These are phyloP conservation scores for Rhagoletis pomonella DNA, from an alignment of 1,140 invertebrate species.

Conservation along the genomic window DNA sequence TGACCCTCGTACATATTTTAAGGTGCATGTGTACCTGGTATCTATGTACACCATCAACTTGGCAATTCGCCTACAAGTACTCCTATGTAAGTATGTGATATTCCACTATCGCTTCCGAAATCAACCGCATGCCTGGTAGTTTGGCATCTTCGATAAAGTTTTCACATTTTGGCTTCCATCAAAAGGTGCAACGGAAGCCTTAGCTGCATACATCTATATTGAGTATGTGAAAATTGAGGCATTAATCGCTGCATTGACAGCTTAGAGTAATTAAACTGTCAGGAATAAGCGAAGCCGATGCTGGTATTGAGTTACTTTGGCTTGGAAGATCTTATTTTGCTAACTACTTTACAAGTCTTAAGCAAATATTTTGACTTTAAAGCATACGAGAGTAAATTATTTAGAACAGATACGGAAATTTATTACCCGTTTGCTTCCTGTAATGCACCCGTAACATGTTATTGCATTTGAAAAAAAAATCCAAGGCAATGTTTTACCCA, in stretches of 20 bases:
- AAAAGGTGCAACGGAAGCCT: not conserved
- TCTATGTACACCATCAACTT: too few species aligned
- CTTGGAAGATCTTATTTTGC: not conserved
- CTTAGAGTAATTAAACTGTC: slow-evolving; percentile 34
- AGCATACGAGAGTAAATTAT: not conserved
- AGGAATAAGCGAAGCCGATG: not conserved
- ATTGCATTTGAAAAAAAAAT: too few species aligned
- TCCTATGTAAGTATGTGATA: too few species aligned
- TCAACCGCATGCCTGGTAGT: not conserved
- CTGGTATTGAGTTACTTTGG: not conserved
- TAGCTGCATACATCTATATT: not conserved
- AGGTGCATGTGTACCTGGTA: too few species aligned
- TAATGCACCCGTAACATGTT: not conserved
- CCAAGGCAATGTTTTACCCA: too few species aligned
- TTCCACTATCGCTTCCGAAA: not conserved
- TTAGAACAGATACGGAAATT: not conserved
- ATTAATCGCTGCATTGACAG: not conserved
- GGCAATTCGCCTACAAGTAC: too few species aligned
- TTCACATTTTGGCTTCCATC: not conserved
- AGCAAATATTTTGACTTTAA: not conserved
- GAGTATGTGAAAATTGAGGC: not conserved
- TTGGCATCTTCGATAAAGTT: not conserved
- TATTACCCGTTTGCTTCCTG: not conserved
- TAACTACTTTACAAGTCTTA: not conserved
- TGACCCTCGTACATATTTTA: too few species aligned